Base-by-base conservation (phyloP, 2,797 vertebrate species). In the Leptoclinus maculatus region DNA sequence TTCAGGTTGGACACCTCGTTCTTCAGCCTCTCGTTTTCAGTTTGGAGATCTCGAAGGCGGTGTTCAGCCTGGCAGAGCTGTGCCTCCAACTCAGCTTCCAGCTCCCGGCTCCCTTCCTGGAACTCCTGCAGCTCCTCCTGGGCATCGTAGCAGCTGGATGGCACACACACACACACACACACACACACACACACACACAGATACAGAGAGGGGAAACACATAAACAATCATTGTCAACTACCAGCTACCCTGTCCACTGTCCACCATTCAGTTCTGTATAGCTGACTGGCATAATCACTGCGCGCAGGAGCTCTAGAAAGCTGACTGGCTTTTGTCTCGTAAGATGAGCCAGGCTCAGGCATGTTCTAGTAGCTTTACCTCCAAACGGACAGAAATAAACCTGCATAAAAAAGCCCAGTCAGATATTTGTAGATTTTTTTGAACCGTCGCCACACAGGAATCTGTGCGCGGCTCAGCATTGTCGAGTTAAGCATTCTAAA, bases 51-150 rank as follows among this genome's bases (percentile, higher is more conserved):
- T 89, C 97, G 93, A 3, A 99, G 97, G 73, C 98, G 96, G 83
- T 97, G 97, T 78, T 99, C 98, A 9, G 97, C 96, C 86, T 99
- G 98, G 43, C 96, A 93, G 9, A 99, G 94, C 84, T 99, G 98
- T 0, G 98, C 96, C 90, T 99, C 98, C 92, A 99, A 89, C 88
- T 99, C 98, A 0, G 98, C 98, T 91, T 99, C 98, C 88, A 99
- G 91, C 84, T 99, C 98, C 69, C 98, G 94, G 93, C 98, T 99
- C 70, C 98, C 98, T 88, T 99, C 98, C 92, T 99, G 98, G 92
- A 99, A 99, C 87, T 99, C 98, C 88, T 96, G 96, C 90, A 99
- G 95, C 90, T 99, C 98, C 86, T 99, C 98, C 74, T 97, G 97
- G 76, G 97, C 97, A 75, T 99, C 98, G 77, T 97, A 96, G 92